Base-by-base conservation (phyloP, 2,888 invertebrate genomes). In the Drosophila niveifrons region DNA sequence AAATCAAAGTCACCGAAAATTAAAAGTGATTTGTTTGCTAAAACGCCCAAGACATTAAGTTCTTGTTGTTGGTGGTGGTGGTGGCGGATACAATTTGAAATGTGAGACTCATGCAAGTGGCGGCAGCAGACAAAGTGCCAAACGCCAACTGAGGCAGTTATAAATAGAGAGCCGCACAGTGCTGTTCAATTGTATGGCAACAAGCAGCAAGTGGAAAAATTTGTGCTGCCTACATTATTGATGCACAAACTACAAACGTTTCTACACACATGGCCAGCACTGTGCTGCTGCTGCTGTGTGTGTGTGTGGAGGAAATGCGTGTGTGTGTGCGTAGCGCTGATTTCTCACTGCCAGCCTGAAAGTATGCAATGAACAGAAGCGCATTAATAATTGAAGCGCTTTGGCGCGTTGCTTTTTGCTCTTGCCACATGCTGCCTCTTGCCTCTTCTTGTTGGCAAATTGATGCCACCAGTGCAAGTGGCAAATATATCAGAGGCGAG, bases 11-110 rank as follows among this genome's bases (percentile, higher is more conserved):
- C 90, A 85, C 80, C 76, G 71, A 88, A 87, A 87, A 87, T 87
- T 87, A 87, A 89, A 89, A 88, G 88, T 89, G 90, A 86, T 87
- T 89, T 89, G 89, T 89, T 85, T 89, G 85, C 79, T 66, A 85
- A 85, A 85, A 89, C 88, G 70, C 89, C 78, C 75, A 80, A 81
- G 78, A 82, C 75, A 84, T 82, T 80, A 77, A 67, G 53, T 68
- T 29, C 51, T 46, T 7, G 34, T 34, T 8, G 10, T 7, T 41
- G 39, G 29, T 28, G 23, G n/a, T 34, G 34, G 34, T 34, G 31
- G 31, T 31, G 31, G 31, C 31, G 31, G 3, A 39, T 36, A 51
- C 56, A 69, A 74, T 72, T 80, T 75, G 79, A 87, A 85, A 85
- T 89, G 88, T 89, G 82, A 85, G 73, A 87, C 79, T 89, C 87